These are phyloP conservation scores for Centruroides vittatus DNA, from an alignment of 1,140 invertebrate species.

Conservation along the genomic window DNA sequence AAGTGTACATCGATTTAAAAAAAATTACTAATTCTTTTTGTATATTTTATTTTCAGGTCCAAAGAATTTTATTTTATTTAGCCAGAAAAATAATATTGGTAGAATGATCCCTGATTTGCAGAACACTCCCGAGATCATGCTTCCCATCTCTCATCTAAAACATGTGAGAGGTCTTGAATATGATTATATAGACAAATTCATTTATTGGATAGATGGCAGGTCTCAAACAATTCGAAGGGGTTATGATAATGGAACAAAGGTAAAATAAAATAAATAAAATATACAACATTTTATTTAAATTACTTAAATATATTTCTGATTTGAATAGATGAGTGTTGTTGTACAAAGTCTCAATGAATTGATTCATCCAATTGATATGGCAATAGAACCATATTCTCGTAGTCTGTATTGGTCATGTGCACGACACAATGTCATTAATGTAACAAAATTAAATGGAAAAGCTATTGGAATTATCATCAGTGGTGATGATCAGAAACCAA, in stretches of 20 bases:
- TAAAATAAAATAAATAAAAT: constrained; percentile 15
- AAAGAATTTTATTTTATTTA: constrained; percentile 29
- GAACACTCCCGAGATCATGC: constrained; percentile 23
- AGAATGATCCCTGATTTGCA: constrained; percentile 24
- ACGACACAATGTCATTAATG: constrained; percentile 70
- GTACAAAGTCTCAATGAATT: constrained; percentile 34
- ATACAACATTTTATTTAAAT: not conserved
- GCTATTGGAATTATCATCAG: constrained; percentile 55
- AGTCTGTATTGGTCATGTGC: constrained; percentile 76
- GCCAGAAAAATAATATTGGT: constrained; percentile 28
- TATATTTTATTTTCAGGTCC: constrained; percentile 26
- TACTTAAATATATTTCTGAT: not conserved
- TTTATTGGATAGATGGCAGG: constrained; percentile 86
- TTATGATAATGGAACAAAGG: constrained; percentile 44
- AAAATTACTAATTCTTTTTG: too few species aligned
- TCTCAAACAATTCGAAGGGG: constrained; percentile 76
- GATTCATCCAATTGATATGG: constrained; percentile 58
- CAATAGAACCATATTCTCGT: constrained; percentile 64
- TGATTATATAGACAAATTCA: constrained; percentile 53
- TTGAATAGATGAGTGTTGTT: constrained; percentile 37
- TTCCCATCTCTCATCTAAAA: constrained; percentile 52
- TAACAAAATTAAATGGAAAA: constrained; percentile 53
- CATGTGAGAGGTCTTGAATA: constrained; percentile 77
- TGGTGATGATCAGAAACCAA: constrained; percentile 52
- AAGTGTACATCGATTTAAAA: too few species aligned